Evolutionary conservation across 2,113 vertebrate genomes (phyloP).

Genomic region (Triplophysa tibetana): DNA sequence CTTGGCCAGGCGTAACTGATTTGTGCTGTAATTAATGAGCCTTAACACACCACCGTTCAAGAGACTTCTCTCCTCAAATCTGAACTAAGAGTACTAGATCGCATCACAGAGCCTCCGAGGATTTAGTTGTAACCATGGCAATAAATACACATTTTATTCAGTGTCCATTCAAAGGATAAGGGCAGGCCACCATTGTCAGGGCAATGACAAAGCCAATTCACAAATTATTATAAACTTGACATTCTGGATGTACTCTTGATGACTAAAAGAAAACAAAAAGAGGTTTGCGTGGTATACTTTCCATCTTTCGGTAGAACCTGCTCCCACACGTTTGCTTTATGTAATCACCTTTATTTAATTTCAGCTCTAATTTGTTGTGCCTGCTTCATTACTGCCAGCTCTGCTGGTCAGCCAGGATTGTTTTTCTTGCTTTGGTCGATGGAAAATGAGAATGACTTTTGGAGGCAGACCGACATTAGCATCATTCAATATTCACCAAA

Average conservation of each 20-base stretch:
- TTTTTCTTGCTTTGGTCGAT: constrained; percentile 56
- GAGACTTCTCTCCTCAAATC: constrained; percentile 44
- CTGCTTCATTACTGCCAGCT: constrained; percentile 57
- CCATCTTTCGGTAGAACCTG: constrained; percentile 42
- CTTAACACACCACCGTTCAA: constrained; percentile 48
- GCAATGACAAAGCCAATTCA: background rate
- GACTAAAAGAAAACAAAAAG: background rate
- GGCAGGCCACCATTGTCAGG: background rate
- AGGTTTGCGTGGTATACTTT: constrained; percentile 16
- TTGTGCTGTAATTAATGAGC: constrained; percentile 56
- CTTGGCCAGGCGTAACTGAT: constrained; percentile 53
- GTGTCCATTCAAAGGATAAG: constrained; percentile 17
- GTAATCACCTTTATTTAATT: constrained; percentile 60
- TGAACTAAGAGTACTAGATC: constrained; percentile 16
- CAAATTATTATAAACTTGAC: background rate
- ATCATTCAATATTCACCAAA: constrained; percentile 63
- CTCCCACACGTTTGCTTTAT: constrained; percentile 50
- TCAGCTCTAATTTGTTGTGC: constrained; percentile 54
- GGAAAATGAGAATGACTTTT: constrained; percentile 60
- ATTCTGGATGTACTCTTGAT: background rate
- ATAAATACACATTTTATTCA: constrained; percentile 6
- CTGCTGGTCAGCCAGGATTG: constrained; percentile 50
- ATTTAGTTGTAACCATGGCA: background rate
- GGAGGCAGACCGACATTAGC: constrained; percentile 58
- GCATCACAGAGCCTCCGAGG: background rate